Evolutionary conservation across 2,888 invertebrate genomes (phyloP).

Genomic region (Ormyrus rosae): DNA sequence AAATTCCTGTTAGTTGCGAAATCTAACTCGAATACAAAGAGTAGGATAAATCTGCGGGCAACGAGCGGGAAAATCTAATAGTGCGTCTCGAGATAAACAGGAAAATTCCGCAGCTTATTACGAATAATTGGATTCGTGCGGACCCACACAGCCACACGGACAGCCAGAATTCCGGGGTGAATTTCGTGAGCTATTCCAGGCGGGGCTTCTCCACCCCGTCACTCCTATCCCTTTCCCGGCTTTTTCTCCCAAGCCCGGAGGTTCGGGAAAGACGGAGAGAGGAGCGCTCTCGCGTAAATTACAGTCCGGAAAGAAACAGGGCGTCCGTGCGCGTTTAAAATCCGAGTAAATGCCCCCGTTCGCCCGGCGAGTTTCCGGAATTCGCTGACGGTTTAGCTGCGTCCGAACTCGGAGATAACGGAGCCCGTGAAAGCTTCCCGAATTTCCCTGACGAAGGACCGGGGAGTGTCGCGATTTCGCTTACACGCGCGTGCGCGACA

Average conservation of each 20-base stretch:
- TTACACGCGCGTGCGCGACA: background rate
- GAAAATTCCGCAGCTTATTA: conserved; percentile 40
- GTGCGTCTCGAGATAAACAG: background rate
- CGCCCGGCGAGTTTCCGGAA: conserved; percentile 35
- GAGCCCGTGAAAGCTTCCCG: conserved; percentile 55
- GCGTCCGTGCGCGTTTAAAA: conserved; percentile 27
- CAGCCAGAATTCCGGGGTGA: too few relatives aligned
- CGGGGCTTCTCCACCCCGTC: too few relatives aligned
- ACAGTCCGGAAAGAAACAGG: conserved; percentile 6
- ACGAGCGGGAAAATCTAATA: background rate
- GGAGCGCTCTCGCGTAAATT: conserved; percentile 34
- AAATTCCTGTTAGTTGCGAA: too few relatives aligned
- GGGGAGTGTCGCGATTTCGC: conserved; percentile 28
- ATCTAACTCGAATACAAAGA: background rate
- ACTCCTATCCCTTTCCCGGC: background rate
- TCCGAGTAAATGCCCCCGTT: conserved; percentile 30
- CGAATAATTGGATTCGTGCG: conserved; percentile 41
- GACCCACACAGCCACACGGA: background rate
- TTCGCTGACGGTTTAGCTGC: conserved; percentile 48
- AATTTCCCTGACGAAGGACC: conserved; percentile 53
- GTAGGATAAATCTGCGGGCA: background rate
- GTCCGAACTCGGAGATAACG: conserved; percentile 44
- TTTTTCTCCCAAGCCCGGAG: background rate
- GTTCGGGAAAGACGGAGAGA: too few relatives aligned
- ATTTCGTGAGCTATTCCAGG: too few relatives aligned